A percentile compares a stretch with the other conserved stretches of the same genome.
phyloP scores from a whole-genome alignment of 2,797 vertebrate genomes.

The Hemitrygon akajei region DNA sequence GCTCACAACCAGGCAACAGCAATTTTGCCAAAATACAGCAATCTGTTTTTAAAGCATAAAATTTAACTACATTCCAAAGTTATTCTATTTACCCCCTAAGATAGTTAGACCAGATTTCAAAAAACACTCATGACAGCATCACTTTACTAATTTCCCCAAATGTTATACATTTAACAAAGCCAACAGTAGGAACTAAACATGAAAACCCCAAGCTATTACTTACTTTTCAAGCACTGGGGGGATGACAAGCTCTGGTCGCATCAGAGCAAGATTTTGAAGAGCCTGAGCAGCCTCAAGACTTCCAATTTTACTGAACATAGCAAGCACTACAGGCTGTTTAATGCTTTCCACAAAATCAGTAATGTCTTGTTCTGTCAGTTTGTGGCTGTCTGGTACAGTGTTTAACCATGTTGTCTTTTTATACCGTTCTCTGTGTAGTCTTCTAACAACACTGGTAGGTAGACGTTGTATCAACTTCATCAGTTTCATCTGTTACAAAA shows the following conservation, averaged over 20 bases:
- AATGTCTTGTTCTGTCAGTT: conserved; percentile 87
- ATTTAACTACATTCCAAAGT: neutral
- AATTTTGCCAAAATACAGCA: neutral
- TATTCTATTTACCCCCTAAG: neutral
- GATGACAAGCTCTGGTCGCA: conserved; percentile 92
- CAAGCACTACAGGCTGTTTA: conserved; percentile 90
- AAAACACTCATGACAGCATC: neutral
- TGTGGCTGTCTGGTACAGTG: conserved; percentile 85
- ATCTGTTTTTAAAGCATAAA: neutral
- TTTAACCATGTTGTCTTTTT: conserved; percentile 81
- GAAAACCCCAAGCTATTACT: conserved; percentile 45
- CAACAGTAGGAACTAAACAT: neutral
- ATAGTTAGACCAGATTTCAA: neutral
- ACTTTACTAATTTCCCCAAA: neutral
- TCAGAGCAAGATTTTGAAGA: conserved; percentile 88
- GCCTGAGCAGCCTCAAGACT: conserved; percentile 93
- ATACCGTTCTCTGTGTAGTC: conserved; percentile 87
- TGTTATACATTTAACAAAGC: neutral
- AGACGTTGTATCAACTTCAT: conserved; percentile 93
- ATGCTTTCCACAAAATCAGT: conserved; percentile 88
- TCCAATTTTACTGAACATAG: conserved; percentile 98
- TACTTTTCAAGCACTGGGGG: conserved; percentile 93
- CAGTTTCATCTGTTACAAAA: conserved; percentile 76
- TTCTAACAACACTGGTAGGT: conserved; percentile 79
- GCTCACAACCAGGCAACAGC: neutral